Base-by-base conservation (phyloP, 2,888 invertebrate species). In the Capitulum mitella region DNA sequence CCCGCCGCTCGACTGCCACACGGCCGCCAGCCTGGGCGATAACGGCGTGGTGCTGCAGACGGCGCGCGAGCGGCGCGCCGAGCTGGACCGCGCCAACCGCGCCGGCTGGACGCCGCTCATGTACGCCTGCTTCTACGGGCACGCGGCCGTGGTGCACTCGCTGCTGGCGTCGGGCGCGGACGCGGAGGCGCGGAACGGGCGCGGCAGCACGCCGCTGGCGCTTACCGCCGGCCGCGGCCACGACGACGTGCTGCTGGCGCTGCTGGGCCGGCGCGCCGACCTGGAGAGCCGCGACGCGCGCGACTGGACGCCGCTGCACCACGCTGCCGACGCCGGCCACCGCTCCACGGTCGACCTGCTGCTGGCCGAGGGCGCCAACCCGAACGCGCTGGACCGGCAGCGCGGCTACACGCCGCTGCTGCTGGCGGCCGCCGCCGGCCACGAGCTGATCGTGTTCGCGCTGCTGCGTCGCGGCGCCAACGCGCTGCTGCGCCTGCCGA, bases 21-120 rank as follows among this genome's bases (percentile, higher is more conserved):
- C 78, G 22, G 78, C 78, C 40, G 70, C 78, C 43, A 75, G 75
- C n/a, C 51, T 78, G 29, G 78, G 78, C 32, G 78, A 78, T 29
- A 16, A 26, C 22, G 75, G 26, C 8, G n/a, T 34, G 29, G 37
- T 78, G 40, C 43, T 78, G 61, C 61, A 48, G 46, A 74, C 40
- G n/a, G 51, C n/a, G 37, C 70, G 37, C 22, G 22, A 37, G 37
- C 22, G 37, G 19, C 70, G 34, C 34, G 37, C 5, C 26, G 34
- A 29, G 37, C 70, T 70, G 37, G 70, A 70, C 70, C 70, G 70
- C 34, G 16, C 70, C 70, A 87, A 87, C 82, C 82, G 81, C 34
- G 85, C 86, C 76, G 86, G 86, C 5, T 87, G 87, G 87, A 86
- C 86, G 5, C 84, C 86, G 5, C 81, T 87, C 48, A 87, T 87